A percentile compares a stretch with the other conserved stretches of the same genome.
phyloP scores from a whole-genome alignment of 2,888 invertebrate genomes.

The Mythimna impura region DNA sequence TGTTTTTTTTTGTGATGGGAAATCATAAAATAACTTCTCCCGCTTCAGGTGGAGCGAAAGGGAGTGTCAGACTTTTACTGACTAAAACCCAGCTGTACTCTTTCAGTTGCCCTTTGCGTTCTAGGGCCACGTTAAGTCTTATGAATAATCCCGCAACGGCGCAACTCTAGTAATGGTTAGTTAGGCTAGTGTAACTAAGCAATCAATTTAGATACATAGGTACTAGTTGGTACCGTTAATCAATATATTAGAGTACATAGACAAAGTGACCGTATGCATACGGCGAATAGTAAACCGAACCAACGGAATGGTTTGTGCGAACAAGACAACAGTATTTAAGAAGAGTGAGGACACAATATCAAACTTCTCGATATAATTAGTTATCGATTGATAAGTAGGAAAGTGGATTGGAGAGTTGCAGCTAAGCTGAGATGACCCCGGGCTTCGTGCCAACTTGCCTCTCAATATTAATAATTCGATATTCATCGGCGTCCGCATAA shows the following conservation, averaged over 20 bases:
- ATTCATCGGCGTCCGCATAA: slow-evolving; percentile 77
- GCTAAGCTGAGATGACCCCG: slow-evolving; percentile 77
- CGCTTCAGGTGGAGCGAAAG: too few species aligned
- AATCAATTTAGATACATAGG: not conserved
- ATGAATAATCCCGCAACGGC: too few species aligned
- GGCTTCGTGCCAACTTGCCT: slow-evolving; percentile 70
- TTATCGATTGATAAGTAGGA: slow-evolving; percentile 78
- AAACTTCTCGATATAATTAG: slow-evolving; percentile 66
- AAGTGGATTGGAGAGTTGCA: slow-evolving; percentile 77
- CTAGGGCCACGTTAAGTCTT: too few species aligned
- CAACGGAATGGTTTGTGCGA: not conserved
- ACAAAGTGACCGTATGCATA: not conserved
- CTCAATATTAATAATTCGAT: slow-evolving; percentile 83
- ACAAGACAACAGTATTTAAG: not conserved
- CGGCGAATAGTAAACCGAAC: not conserved
- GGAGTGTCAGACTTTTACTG: too few species aligned
- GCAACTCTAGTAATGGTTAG: too few species aligned
- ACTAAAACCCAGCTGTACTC: too few species aligned
- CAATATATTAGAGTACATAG: not conserved
- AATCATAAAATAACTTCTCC: too few species aligned
- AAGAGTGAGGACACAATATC: slow-evolving; percentile 55
- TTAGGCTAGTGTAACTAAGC: not conserved
- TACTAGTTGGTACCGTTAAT: not conserved
- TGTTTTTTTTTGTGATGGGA: not conserved
- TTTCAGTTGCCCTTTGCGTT: too few species aligned